Evolutionary conservation across 2,888 invertebrate species (phyloP).

Genomic region (Caenorhabditis uteleia): DNA sequence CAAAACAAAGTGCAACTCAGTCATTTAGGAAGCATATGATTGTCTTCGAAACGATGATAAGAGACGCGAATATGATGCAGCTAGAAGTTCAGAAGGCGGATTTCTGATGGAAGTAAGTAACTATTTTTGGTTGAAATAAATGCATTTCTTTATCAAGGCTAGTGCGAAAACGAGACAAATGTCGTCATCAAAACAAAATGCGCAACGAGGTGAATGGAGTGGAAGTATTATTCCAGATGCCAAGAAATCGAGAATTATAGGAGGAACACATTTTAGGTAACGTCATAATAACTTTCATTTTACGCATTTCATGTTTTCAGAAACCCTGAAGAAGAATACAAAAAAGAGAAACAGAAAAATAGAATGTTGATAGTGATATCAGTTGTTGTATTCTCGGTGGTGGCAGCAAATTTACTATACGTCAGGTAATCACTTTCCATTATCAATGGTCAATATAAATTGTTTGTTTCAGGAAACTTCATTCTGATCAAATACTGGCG

Average conservation of each 20-base stretch:
- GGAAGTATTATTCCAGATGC: constrained; percentile 24
- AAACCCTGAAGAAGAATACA: constrained; percentile 41
- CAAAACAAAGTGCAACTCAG: not conserved
- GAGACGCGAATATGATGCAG: constrained; percentile 28
- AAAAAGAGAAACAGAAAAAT: constrained; percentile 28
- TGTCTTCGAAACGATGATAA: constrained; percentile 31
- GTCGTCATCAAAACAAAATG: constrained; percentile 19
- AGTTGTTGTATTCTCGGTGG: constrained; percentile 8
- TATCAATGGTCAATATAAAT: not conserved
- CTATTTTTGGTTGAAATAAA: not conserved
- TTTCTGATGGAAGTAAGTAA: constrained; percentile 31
- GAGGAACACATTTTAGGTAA: constrained; percentile 31
- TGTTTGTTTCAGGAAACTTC: constrained; percentile 18
- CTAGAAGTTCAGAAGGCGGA: constrained; percentile 29
- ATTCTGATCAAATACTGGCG: constrained; percentile 9
- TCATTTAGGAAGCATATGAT: constrained; percentile 37
- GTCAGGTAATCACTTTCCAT: constrained; percentile 7
- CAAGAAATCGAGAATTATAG: constrained; percentile 9
- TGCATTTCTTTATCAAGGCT: constrained; percentile 4
- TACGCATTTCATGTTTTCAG: constrained; percentile 10
- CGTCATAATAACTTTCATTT: not conserved
- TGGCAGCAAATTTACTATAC: constrained; percentile 25
- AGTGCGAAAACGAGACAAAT: constrained; percentile 21
- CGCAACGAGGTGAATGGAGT: constrained; percentile 36
- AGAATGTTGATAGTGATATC: constrained; percentile 14